phyloP scores from a whole-genome alignment of 2,797 vertebrate species.

The Microchirus variegatus region DNA sequence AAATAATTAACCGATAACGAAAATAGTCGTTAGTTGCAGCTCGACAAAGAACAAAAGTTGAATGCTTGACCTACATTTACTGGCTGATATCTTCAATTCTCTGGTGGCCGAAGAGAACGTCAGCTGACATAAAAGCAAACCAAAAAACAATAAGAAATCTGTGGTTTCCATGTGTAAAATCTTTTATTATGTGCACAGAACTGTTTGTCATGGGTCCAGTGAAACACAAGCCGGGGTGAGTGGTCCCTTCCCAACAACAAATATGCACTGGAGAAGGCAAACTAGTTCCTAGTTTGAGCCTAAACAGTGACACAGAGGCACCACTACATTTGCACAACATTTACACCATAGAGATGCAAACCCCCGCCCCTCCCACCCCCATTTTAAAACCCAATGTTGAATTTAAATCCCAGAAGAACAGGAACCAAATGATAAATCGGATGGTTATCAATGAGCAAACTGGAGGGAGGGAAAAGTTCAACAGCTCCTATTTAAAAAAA shows the following conservation, averaged over 20 bases:
- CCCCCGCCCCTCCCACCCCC: conserved; percentile 4
- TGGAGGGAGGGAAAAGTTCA: conserved; percentile 42
- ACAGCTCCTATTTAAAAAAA: conserved; percentile 54
- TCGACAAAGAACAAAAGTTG: too few species aligned
- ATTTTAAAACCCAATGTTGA: conserved; percentile 38
- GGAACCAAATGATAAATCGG: conserved; percentile 58
- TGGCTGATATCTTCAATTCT: background rate
- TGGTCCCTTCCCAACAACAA: conserved; percentile 63
- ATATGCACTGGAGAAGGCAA: conserved; percentile 57
- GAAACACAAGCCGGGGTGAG: conserved; percentile 72
- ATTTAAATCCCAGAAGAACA: conserved; percentile 61
- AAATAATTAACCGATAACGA: too few species aligned
- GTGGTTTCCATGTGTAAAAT: conserved; percentile 78
- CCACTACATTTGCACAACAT: conserved; percentile 83
- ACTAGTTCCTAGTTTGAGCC: conserved; percentile 61
- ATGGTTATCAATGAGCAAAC: conserved; percentile 60
- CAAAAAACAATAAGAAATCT: background rate
- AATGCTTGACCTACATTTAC: too few species aligned
- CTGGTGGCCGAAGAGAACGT: conserved; percentile 6
- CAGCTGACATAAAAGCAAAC: background rate
- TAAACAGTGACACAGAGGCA: conserved; percentile 76
- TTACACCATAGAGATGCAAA: conserved; percentile 76
- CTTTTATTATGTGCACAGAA: conserved; percentile 88
- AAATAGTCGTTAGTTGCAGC: too few species aligned
- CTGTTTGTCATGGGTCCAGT: conserved; percentile 76